A percentile compares a stretch with the other conserved stretches of the same genome.
phyloP scores from a whole-genome alignment of 2,797 vertebrate species.

The Alca torda region DNA sequence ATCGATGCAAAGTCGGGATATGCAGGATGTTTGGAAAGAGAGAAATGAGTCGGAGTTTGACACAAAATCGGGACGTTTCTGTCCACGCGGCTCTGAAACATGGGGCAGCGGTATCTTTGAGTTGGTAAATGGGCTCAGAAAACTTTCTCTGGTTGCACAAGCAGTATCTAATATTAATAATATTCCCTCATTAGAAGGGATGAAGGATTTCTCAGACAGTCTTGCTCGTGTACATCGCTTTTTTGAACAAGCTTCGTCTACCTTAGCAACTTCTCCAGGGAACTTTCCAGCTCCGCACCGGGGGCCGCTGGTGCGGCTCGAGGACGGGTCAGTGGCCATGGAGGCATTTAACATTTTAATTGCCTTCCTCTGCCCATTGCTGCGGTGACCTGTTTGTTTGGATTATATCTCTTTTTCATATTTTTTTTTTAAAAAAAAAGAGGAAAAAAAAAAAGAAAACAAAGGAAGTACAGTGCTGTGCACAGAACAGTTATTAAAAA shows the following conservation, averaged over 20 bases:
- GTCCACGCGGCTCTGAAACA: neutral
- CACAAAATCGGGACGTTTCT: neutral
- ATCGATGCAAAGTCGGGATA: neutral
- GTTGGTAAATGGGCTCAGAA: neutral
- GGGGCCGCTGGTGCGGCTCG: neutral
- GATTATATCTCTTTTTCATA: constrained; percentile 56
- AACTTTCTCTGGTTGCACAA: neutral
- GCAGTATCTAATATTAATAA: neutral
- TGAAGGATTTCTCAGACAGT: neutral
- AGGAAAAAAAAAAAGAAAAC: constrained; percentile 18
- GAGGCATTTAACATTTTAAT: constrained; percentile 37
- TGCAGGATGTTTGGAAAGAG: neutral
- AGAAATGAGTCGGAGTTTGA: neutral
- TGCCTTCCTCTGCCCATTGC: neutral
- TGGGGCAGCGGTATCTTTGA: rapidly evolving
- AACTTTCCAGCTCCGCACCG: neutral
- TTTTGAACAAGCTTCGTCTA: neutral
- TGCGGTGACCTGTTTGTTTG: constrained; percentile 61
- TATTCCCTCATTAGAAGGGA: neutral
- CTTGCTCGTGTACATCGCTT: rapidly evolving
- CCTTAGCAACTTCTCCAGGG: constrained; percentile 29
- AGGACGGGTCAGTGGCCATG: neutral
- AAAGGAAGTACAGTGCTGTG: constrained; percentile 74
- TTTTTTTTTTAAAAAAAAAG: neutral
- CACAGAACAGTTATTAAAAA: constrained; percentile 71